phyloP scores from a whole-genome alignment of 2,888 invertebrate species.

The Meganola albula region DNA sequence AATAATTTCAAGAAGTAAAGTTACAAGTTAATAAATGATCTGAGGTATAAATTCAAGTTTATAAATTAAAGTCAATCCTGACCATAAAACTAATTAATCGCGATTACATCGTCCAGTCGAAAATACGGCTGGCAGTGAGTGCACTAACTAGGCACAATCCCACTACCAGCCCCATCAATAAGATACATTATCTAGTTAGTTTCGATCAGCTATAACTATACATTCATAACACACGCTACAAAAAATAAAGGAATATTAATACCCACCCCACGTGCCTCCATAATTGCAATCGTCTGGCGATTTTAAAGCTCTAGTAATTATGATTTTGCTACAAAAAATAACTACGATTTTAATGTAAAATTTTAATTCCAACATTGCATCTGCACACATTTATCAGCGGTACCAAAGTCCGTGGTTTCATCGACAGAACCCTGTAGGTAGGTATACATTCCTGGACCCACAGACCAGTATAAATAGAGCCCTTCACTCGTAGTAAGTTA shows the following conservation, averaged over 20 bases:
- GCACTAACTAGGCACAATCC: too few species aligned
- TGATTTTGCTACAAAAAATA: constrained; percentile 17
- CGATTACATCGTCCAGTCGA: too few species aligned
- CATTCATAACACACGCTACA: neutral
- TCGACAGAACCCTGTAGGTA: constrained; percentile 29
- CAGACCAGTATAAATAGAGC: constrained; percentile 19
- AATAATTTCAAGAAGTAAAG: too few species aligned
- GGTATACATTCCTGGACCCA: constrained; percentile 20
- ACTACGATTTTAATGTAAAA: constrained; percentile 19
- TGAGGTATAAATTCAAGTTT: too few species aligned
- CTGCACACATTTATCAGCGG: constrained; percentile 35
- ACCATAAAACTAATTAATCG: too few species aligned
- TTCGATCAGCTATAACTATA: too few species aligned
- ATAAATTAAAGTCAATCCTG: too few species aligned
- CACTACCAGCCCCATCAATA: too few species aligned
- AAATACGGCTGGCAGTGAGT: too few species aligned
- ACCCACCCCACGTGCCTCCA: constrained; percentile 6
- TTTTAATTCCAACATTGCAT: constrained; percentile 27
- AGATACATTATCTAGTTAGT: too few species aligned
- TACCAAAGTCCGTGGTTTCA: constrained; percentile 58
- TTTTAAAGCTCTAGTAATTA: constrained; percentile 10
- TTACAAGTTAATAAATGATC: too few species aligned
- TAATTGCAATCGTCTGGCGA: constrained; percentile 12
- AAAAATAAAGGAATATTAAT: neutral
- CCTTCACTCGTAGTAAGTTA: neutral